phyloP scores from a whole-genome alignment of 2,113 vertebrate species.

The Atractosteus spatula region DNA sequence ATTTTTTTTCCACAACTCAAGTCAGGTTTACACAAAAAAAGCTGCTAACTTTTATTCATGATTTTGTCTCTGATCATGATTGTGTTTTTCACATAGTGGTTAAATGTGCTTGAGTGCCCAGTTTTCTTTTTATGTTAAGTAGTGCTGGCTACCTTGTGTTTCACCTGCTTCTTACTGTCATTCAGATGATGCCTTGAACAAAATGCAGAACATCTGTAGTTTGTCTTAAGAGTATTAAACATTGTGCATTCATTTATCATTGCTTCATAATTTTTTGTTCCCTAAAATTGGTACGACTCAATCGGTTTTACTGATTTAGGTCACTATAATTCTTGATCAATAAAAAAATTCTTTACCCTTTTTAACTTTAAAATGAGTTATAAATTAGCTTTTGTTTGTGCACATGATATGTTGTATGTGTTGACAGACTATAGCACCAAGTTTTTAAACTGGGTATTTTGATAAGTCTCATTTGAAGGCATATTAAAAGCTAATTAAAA shows the following conservation, averaged over 20 bases:
- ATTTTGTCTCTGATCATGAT: not conserved
- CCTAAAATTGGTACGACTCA: not conserved
- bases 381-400: conserved; percentile 8
- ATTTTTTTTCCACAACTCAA: not conserved
- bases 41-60: conserved; percentile 9
- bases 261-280: conserved; percentile 4
- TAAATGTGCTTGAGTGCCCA: not conserved
- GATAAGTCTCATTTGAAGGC: not conserved
- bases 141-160: not conserved
- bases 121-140: not conserved
- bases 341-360: not conserved
- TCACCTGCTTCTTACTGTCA: conserved; percentile 4
- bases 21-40: not conserved
- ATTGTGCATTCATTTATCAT: not conserved
- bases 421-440: not conserved
- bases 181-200: conserved; percentile 5
- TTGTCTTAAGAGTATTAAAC: not conserved
- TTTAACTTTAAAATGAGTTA: not conserved
- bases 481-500: not conserved
- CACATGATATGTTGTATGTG: conserved; percentile 1
- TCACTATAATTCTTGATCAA: not conserved
- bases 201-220: conserved; percentile 1
- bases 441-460: not conserved
- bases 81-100: not conserved
- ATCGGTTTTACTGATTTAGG: not conserved